Base-by-base conservation (phyloP, 1,140 invertebrate species). In the Drosophila teissieri region DNA sequence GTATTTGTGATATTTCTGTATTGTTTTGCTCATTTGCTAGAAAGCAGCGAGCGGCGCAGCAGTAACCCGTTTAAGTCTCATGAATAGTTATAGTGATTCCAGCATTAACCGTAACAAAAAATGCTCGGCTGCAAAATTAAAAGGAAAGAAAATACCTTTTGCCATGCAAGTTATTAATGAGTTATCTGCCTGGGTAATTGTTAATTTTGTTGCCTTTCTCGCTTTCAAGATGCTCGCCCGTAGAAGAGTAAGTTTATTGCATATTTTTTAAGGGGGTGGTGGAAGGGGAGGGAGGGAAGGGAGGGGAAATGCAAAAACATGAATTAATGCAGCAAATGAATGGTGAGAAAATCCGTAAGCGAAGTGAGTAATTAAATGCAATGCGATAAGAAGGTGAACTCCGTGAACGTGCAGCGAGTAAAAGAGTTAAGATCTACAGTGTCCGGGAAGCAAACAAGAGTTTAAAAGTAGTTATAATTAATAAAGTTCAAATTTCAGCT, bases 151-250 rank as follows among this genome's bases (percentile, higher is more conserved):
- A 73, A 62, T 39, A 37, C 56, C 36, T 48, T 49, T 70, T 44
- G 64, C 51, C 69, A 73, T 70, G 69, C 69, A 73, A 58, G 64
- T 73, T 73, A 73, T 73, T 73, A 73, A 62, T 73, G 68, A 73
- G 49, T 62, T 73, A 48, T 62, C 56, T 72, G 12, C 44, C 48
- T 31, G 14, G 68, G 68, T 73, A 73, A 73, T 73, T 73, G 70
- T 73, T 69, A 22, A 12, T 49, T 49, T 34, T 17, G 6, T 24
- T 31, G 31, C 57, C 34, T 49, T 48, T 64, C 62, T 15, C 17
- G 48, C 27, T 22, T 51, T 11, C 58, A 63, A 64, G 34, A 37
- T 24, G 24, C 24, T 24, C 4, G 24, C 19, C 19, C 1, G 19
- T 19, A 19, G 24, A 4, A 24, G 24, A 24, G 4, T 4, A 24